Percentiles rank a stretch among this genome's conserved stretches.
Conservation (phyloP, 1,140 invertebrate species). For the Himalopsyche phryganea region DNA sequence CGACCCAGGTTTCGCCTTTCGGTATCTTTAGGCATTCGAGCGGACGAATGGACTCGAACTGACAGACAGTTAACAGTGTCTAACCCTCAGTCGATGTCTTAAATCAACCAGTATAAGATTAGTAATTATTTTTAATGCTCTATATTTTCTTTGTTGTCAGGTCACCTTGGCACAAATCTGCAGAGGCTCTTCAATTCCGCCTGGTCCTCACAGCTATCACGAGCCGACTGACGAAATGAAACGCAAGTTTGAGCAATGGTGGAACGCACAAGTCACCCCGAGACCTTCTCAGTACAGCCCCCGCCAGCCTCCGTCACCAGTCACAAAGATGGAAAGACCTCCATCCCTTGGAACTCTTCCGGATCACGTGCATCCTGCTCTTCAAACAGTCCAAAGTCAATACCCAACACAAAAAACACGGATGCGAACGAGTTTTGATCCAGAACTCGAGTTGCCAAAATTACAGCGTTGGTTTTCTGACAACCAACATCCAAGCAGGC, state of each 20-base stretch:
- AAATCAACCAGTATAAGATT: no score
- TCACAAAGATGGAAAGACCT: constrained; percentile 47
- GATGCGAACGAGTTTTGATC: constrained; percentile 92
- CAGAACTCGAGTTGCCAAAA: constrained; percentile 90
- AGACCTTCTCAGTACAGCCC: constrained; percentile 58
- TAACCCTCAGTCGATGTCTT: no score
- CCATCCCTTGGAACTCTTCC: constrained; percentile 46
- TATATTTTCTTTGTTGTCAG: constrained; percentile 56
- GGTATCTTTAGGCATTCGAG: no score
- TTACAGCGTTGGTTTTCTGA: constrained; percentile 93
- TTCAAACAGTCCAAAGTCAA: constrained; percentile 69
- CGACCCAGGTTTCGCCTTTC: no score
- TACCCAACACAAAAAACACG: constrained; percentile 83
- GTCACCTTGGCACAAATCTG: constrained; percentile 73
- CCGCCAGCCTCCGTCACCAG: constrained; percentile 52
- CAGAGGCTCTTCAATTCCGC: constrained; percentile 58
- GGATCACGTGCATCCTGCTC: constrained; percentile 61
- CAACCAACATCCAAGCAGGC: constrained; percentile 91
- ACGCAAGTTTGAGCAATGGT: constrained; percentile 75
- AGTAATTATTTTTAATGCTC: no score
- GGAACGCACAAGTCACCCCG: constrained; percentile 61
- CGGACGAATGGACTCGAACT: no score
- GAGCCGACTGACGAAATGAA: constrained; percentile 72
- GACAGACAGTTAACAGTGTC: no score
- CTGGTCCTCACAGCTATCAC: constrained; percentile 53